Conservation (phyloP, 2,888 invertebrate species). For the Chrysomela aeneicollis region DNA sequence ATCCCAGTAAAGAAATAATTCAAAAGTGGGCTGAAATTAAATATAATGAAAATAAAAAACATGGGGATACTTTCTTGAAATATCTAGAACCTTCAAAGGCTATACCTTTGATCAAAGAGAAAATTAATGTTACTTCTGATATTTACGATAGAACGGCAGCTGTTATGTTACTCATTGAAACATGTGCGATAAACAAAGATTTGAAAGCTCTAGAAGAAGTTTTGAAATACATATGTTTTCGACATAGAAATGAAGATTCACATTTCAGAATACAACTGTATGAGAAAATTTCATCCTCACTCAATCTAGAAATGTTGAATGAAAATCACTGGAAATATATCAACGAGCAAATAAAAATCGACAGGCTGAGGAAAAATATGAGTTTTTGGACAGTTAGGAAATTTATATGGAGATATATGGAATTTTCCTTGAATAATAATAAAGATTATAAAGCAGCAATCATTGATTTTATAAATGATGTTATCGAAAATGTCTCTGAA, state of each 20-base stretch:
- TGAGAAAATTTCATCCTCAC: conserved; percentile 4
- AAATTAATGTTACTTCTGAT: conserved; percentile 43
- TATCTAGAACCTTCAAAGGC: conserved; percentile 36
- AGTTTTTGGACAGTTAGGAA: conserved; percentile 7
- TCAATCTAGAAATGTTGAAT: conserved; percentile 30
- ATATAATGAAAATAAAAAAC: conserved; percentile 31
- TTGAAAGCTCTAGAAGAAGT: conserved; percentile 38
- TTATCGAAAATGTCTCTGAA: not conserved
- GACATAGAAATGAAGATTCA: conserved; percentile 43
- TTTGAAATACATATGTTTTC: conserved; percentile 41
- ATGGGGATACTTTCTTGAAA: conserved; percentile 30
- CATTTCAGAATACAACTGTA: conserved; percentile 24
- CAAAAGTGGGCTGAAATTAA: conserved; percentile 38
- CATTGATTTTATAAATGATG: conserved; percentile 29
- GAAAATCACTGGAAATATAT: conserved; percentile 43
- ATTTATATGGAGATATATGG: conserved; percentile 31
- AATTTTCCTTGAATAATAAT: conserved; percentile 35
- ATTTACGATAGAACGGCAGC: conserved; percentile 30
- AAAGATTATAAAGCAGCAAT: conserved; percentile 31
- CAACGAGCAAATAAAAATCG: conserved; percentile 36
- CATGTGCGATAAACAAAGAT: conserved; percentile 40
- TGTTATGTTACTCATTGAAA: conserved; percentile 34
- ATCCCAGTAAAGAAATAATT: conserved; percentile 31
- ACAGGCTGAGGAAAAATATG: conserved; percentile 27
- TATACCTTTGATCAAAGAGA: conserved; percentile 42